Percentiles rank a stretch among this genome's conserved stretches.
Conservation (phyloP, 2,113 vertebrate genomes). For the Chinchilla lanigera region DNA sequence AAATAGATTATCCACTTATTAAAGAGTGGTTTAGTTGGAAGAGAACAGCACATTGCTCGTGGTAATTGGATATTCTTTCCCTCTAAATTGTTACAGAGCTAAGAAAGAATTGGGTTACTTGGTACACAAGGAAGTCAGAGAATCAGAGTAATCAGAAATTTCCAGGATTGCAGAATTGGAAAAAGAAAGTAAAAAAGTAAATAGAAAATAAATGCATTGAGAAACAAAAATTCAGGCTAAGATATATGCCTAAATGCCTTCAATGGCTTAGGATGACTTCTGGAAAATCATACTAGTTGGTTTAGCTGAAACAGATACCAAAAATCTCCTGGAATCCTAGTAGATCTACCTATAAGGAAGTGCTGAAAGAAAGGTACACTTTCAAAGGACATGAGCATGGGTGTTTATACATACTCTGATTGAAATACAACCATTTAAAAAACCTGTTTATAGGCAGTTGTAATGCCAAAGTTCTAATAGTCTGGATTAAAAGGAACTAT, state of each 20-base stretch:
- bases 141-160: background rate
- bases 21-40: background rate
- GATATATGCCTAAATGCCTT: background rate
- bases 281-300: background rate
- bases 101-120: background rate
- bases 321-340: background rate
- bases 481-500: background rate
- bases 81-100: background rate
- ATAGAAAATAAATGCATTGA: background rate
- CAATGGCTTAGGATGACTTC: background rate
- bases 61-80: background rate
- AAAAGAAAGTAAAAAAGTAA: constrained; percentile 7
- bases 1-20: constrained; percentile 8
- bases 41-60: background rate
- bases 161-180: background rate
- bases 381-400: background rate
- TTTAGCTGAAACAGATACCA: background rate
- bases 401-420: background rate
- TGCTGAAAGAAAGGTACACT: background rate
- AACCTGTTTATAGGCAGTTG: background rate
- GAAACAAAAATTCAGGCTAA: background rate
- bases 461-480: background rate
- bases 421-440: background rate
- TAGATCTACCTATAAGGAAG: background rate
- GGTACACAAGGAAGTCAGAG: background rate